A percentile compares a stretch with the other conserved stretches of the same genome.
Evolutionary conservation across 2,888 invertebrate species (phyloP).

Genomic region (Caenorhabditis afra): DNA sequence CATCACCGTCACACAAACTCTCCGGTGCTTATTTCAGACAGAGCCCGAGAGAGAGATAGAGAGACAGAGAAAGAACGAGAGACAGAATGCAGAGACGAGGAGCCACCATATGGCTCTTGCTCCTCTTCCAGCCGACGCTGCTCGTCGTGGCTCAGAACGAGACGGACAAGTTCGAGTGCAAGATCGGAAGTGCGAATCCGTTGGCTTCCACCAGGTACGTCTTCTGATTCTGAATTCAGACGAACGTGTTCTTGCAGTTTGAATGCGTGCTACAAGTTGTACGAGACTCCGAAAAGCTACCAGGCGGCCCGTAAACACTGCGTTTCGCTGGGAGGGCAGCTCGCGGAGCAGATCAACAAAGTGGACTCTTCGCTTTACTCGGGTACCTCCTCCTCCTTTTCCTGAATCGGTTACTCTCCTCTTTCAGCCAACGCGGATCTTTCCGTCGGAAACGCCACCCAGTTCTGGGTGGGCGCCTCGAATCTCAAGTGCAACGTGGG

Average conservation of each 20-base stretch:
- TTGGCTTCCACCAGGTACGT: conserved; percentile 33
- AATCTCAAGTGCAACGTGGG: conserved; percentile 47
- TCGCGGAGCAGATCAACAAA: conserved; percentile 44
- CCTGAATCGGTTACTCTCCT: too few relatives aligned
- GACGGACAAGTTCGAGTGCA: conserved; percentile 31
- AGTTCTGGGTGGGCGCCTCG: conserved; percentile 48
- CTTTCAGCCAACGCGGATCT: conserved; percentile 49
- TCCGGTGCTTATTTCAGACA: conserved; percentile 7
- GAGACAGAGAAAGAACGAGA: too few relatives aligned
- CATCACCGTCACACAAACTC: conserved; percentile 25
- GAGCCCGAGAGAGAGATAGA: too few relatives aligned
- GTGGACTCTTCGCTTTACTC: conserved; percentile 50
- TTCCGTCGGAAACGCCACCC: conserved; percentile 20
- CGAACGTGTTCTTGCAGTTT: conserved; percentile 16
- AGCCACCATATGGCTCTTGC: conserved; percentile 45
- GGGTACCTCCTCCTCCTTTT: conserved; percentile 10
- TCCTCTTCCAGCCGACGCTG: conserved; percentile 37
- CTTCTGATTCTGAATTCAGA: background rate
- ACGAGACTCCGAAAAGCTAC: conserved; percentile 41
- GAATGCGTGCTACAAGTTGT: conserved; percentile 42
- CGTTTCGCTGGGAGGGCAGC: conserved; percentile 39
- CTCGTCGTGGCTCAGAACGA: conserved; percentile 22
- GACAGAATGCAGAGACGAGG: conserved; percentile 51
- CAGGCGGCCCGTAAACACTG: conserved; percentile 38
- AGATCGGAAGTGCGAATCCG: conserved; percentile 35